Evolutionary conservation across 1,140 invertebrate genomes (phyloP).

Genomic region (Odontomachus brunneus): DNA sequence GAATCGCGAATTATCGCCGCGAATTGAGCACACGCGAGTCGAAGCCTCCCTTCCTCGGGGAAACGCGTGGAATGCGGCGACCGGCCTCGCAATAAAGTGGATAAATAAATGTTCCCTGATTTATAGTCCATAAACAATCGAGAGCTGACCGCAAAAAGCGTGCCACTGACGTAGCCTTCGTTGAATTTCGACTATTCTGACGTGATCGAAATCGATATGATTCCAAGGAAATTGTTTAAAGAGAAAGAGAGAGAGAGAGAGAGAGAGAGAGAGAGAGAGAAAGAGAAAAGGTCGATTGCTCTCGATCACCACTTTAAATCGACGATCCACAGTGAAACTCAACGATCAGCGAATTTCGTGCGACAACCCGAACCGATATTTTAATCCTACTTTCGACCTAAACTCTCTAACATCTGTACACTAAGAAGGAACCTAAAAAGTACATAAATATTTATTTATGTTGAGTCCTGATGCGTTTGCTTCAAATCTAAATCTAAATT

Average conservation of each 20-base stretch:
- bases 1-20: neutral
- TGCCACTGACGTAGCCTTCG: constrained; percentile 11
- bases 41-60: neutral
- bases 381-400: too few species aligned
- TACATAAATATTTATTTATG: too few species aligned
- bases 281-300: neutral
- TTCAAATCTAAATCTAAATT: too few species aligned
- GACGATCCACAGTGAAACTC: neutral
- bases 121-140: constrained; percentile 33
- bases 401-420: too few species aligned
- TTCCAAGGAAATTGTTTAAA: too few species aligned
- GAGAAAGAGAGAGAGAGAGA: too few species aligned
- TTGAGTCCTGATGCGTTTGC: too few species aligned
- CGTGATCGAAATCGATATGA: neutral
- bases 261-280: too few species aligned
- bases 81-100: constrained; percentile 6
- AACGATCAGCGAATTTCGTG: neutral
- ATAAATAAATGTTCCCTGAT: constrained; percentile 44
- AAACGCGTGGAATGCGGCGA: constrained; percentile 11
- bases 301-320: neutral
- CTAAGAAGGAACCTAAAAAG: too few species aligned
- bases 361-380: constrained; percentile 3
- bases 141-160: neutral
- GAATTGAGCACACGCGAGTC: neutral
- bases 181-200: neutral